Evolutionary conservation across 2,797 vertebrate genomes (phyloP), one percentile per base, ranked within the genome.

Genomic region (Tangara arthus): DNA sequence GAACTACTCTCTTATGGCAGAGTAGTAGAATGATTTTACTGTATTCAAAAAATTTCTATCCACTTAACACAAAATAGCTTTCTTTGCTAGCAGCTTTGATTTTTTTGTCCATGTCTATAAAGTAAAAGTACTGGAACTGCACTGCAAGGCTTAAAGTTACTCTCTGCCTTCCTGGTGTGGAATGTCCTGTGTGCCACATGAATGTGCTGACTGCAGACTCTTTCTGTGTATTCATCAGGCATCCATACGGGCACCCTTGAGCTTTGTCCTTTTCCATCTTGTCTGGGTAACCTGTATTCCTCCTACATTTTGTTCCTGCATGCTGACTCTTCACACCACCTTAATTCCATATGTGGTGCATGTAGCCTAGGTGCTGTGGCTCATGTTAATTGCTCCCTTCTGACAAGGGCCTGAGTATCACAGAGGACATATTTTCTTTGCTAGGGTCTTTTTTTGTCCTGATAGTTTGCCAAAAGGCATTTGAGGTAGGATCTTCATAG

Each of bases 111-210:
- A 21, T 41, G 23, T 57, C 18, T 63, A 8, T 59, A 47, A 53
- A 63, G 20, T 50, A 27, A 18, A 73, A 81, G 44, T 35, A 30
- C 37, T 71, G 23, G 22, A 47, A 47, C 41, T 59, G 39, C 2
- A 1, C 12, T 61, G 22, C 35, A 39, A 52, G 41, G 27, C 30
- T n/a, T 66, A 18, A 7, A 3, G 41, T 66, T 26, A 26, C 24
- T 15, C 16, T 52, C 57, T 35, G 21, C 39, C 6, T 77, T 65
- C 7, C 12, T 44, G 16, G 9, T 49, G 32, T 7, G 16, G 46
- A 60, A 10, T 2, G 4, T 81, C 14, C 59, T 26, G 41, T 35
- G 53, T 82, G 39, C n/a, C 0, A 0, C 21, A 11, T 1, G 2
- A 61, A 6, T 14, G 3, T 39, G 35, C 15, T 77, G 56, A 28